These are phyloP conservation scores for Musca domestica DNA, from an alignment of 1,140 invertebrate genomes.

Conservation along the genomic window DNA sequence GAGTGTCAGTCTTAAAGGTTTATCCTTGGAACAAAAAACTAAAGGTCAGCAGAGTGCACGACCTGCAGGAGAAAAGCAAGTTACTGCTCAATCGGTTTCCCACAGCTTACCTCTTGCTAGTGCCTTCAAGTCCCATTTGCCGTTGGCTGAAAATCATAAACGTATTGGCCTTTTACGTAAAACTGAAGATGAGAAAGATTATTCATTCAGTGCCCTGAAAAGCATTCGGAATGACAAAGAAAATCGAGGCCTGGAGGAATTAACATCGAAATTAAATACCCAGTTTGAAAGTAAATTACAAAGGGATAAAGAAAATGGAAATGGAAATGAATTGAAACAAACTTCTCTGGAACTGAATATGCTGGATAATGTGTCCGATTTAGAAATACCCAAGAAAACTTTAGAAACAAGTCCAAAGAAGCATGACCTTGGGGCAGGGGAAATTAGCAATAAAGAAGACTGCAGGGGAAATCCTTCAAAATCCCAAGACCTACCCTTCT, in stretches of 20 bases:
- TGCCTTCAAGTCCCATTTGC: neutral
- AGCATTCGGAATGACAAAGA: conserved; percentile 26
- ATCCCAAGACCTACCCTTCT: conserved; percentile 27
- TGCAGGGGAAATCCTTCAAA: neutral
- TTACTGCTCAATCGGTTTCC: too few relatives aligned
- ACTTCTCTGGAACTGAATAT: neutral
- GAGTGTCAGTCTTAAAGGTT: neutral
- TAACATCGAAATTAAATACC: conserved; percentile 7
- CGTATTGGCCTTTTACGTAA: conserved; percentile 28
- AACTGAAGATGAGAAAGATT: conserved; percentile 24
- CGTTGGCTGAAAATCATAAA: conserved; percentile 20
- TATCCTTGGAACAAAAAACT: neutral
- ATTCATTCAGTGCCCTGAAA: conserved; percentile 21
- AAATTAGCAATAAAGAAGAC: neutral
- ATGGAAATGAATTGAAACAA: neutral
- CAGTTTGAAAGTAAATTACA: neutral
- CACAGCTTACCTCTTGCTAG: neutral
- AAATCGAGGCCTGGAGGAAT: conserved; percentile 20
- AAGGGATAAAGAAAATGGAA: neutral
- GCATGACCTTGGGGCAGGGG: neutral
- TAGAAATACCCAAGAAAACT: neutral
- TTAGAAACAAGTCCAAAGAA: neutral
- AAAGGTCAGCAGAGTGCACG: neutral
- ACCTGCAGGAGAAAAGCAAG: neutral
- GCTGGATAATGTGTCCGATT: neutral